Percentiles rank a stretch among this genome's conserved stretches.
These are phyloP conservation scores for Pseudococcus jackbeardsleyi DNA, from an alignment of 2,888 invertebrate genomes.

Conservation along the genomic window DNA sequence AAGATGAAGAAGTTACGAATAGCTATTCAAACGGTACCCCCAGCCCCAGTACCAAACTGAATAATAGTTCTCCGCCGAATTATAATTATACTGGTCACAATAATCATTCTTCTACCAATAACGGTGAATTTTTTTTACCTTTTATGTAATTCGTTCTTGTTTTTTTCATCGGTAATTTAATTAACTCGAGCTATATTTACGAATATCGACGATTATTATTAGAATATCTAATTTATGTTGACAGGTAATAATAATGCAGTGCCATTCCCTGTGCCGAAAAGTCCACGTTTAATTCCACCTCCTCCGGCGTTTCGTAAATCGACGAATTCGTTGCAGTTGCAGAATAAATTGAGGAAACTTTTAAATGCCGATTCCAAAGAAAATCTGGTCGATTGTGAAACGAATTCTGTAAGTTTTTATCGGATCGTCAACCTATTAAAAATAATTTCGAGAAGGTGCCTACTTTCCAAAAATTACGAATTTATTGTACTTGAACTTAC, in stretches of 20 bases:
- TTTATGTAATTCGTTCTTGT: neutral
- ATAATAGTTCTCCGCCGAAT: conserved; percentile 31
- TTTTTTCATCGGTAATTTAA: neutral
- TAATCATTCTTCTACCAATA: conserved; percentile 3
- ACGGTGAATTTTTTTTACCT: conserved; percentile 16
- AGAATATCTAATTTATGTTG: neutral
- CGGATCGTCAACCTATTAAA: neutral
- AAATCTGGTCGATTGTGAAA: conserved; percentile 71
- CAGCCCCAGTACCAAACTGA: neutral
- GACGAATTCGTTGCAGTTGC: conserved; percentile 74
- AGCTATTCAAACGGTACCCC: conserved; percentile 27
- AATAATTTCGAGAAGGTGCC: neutral
- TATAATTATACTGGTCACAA: conserved; percentile 12
- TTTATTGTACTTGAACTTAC: neutral
- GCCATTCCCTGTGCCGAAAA: conserved; percentile 72
- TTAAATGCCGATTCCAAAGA: conserved; percentile 82
- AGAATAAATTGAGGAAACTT: conserved; percentile 83
- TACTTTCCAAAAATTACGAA: neutral
- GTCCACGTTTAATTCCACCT: conserved; percentile 72
- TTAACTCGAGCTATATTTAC: neutral
- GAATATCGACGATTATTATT: conserved; percentile 5
- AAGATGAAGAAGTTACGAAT: conserved; percentile 30
- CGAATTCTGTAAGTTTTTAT: conserved; percentile 31
- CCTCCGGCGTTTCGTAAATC: conserved; percentile 70
- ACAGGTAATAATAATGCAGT: conserved; percentile 56